Percentiles rank a stretch among this genome's conserved stretches.
These are phyloP conservation scores for Orgyia antiqua DNA, from an alignment of 2,888 invertebrate species.

Conservation along the genomic window DNA sequence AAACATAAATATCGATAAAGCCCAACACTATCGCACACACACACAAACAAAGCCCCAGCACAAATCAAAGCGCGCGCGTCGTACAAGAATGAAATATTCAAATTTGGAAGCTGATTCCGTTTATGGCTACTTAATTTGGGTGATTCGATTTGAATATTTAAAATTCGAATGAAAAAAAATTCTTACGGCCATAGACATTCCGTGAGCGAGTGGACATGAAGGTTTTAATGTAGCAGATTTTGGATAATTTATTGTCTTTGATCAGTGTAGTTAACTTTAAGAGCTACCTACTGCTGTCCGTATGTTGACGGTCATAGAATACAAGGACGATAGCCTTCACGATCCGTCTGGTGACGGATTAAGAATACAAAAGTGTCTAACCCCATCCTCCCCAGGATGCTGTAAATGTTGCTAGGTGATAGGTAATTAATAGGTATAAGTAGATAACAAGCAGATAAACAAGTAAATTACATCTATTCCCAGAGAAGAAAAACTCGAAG, in stretches of 20 bases:
- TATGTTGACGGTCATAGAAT: too few species aligned
- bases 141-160: slow-evolving; percentile 76
- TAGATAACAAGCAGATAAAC: too few species aligned
- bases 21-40: slow-evolving; percentile 36
- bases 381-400: too few species aligned
- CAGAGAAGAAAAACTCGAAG: too few species aligned
- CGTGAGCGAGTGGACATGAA: slow-evolving; percentile 34
- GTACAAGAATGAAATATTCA: slow-evolving; percentile 74
- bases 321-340: too few species aligned
- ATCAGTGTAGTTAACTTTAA: slow-evolving; percentile 20
- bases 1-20: slow-evolving; percentile 16
- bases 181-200: slow-evolving; percentile 63
- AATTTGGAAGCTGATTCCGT: slow-evolving; percentile 79
- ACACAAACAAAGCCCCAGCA: slow-evolving; percentile 44
- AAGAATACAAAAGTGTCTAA: too few species aligned
- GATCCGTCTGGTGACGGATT: too few species aligned
- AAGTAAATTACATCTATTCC: too few species aligned
- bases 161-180: slow-evolving; percentile 49
- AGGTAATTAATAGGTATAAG: too few species aligned
- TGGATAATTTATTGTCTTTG: slow-evolving; percentile 25
- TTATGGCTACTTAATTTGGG: slow-evolving; percentile 79
- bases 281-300: too few species aligned
- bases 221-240: slow-evolving; percentile 33
- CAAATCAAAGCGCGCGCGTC: slow-evolving; percentile 66
- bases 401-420: too few species aligned